Evolutionary conservation across 2,797 vertebrate genomes (phyloP), one percentile per base, ranked within the genome.

Genomic region (Trachurus trachurus): DNA sequence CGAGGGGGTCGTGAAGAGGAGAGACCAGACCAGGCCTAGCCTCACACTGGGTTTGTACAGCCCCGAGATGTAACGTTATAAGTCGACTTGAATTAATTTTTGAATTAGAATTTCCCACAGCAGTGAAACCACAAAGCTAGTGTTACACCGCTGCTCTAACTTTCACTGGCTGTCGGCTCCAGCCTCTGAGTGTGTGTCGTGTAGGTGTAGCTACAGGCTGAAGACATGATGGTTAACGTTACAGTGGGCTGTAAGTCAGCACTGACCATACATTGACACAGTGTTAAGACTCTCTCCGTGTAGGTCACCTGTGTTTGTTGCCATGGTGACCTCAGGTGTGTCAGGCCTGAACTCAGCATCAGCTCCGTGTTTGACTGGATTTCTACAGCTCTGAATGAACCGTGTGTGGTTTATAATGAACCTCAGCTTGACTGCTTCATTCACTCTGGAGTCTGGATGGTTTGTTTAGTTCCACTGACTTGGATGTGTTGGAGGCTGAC

Each of bases 21-120:
- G 1, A 5, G 5, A 37, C 8, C 42, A 5, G 5, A 37, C 8
- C 42, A 19, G 1, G 16, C 0, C 4, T 5, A 0, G 4, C 21
- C 12, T 34, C 11, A 2, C 1, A 8, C 0, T 7, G 0, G 15
- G 3, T 11, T 9, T 42, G 4, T 42, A 2, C 0, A 39, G n/a
- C 12, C 11, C 13, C 6, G 34, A 40, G 26, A 9, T 50, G 22
- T 61, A n/a, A n/a, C n/a, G n/a, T n/a, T n/a, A 34, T 26, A 6
- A 22, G 56, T 34, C 0, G 4, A 2, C 13, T 34, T 26, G 26
- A 26, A 26, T 26, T 26, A 26, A 26, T 26, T 26, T 26, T 26
- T 26, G 26, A 26, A 26, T 26, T 26, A 1, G 26, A 26, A 26
- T 26, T 26, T 26, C 26, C 26, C 26, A 26, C 8, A 17, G 6